Base-by-base conservation (phyloP, 2,797 vertebrate species). In the Gallinago solitaria region DNA sequence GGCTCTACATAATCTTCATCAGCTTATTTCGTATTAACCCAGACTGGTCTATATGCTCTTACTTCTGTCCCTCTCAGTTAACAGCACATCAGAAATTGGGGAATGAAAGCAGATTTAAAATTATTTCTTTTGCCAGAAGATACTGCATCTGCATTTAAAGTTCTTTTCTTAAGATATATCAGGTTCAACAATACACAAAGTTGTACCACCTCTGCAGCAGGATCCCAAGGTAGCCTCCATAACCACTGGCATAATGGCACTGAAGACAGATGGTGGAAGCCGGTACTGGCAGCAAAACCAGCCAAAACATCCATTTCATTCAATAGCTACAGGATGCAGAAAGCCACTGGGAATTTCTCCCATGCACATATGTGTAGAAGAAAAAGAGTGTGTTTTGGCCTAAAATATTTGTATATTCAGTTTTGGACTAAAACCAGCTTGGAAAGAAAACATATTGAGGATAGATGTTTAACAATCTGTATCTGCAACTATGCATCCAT, bases 231-330 rank as follows among this genome's bases (percentile, higher is more conserved):
- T 14, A 95, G 71, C 47, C 71, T 92, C 75, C 21, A 19, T 3
- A 67, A 33, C 48, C 74, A n/a, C 33, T 45, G 89, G 27, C 12
- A 17, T 7, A 48, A 2, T 74, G 51, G 37, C 57, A 68, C 61
- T 43, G 35, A 83, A 57, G 85, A 37, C 45, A 93, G 76, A 77
- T 53, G 68, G 64, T 92, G 79, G n/a, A 73, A 91, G 73, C 59
- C 4, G 9, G 64, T 25, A 78, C 37, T 59, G 65, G 61, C 68
- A 92, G 45, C 53, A 85, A 64, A 80, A 80, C 27, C 57, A 25
- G 48, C 48, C 78, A 85, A 76, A 84, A 69, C 19, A 59, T 47
- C 56, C 37, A 50, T 37, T 68, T 54, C 39, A 69, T 53, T 79
- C 35, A 45, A 60, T 8, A 76, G 70, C 4, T 39, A 50, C 30